Percentiles rank a stretch among this genome's conserved stretches.
These are phyloP conservation scores for Urocynchramus pylzowi DNA, from an alignment of 2,113 vertebrate genomes.

Conservation along the genomic window DNA sequence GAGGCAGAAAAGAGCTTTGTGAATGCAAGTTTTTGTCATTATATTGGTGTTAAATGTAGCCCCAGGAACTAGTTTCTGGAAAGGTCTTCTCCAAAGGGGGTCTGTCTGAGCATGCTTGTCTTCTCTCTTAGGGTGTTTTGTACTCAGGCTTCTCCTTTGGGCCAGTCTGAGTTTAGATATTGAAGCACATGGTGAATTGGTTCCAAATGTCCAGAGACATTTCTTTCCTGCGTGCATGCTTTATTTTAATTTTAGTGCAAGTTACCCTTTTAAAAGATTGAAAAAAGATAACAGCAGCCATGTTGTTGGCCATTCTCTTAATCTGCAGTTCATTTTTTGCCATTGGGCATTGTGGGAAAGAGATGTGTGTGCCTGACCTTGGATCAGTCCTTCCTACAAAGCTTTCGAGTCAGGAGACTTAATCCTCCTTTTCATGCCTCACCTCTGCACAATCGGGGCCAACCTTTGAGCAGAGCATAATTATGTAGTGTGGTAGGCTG, in stretches of 20 bases:
- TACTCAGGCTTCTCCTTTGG: neutral
- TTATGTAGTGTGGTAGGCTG: conserved; percentile 8
- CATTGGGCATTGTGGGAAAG: conserved; percentile 2
- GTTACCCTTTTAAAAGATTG: neutral
- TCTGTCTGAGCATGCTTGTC: neutral
- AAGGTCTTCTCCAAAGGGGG: neutral
- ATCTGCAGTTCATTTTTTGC: neutral
- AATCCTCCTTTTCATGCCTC: conserved; percentile 60
- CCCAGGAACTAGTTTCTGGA: neutral
- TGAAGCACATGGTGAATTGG: neutral
- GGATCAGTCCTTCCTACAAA: conserved; percentile 47
- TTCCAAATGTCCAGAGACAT: neutral
- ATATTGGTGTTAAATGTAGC: neutral
- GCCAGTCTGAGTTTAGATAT: neutral
- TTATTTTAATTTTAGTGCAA: neutral
- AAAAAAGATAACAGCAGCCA: neutral
- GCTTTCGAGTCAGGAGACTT: conserved; percentile 15
- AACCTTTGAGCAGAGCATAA: conserved; percentile 17
- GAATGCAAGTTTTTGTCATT: neutral
- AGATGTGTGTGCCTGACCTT: conserved; percentile 38
- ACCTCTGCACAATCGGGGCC: conserved; percentile 47
- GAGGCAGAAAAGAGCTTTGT: neutral
- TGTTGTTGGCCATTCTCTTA: neutral
- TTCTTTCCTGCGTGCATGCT: neutral
- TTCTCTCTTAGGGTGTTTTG: neutral